phyloP scores from a whole-genome alignment of 2,888 invertebrate species.

The Plutella xylostella region DNA sequence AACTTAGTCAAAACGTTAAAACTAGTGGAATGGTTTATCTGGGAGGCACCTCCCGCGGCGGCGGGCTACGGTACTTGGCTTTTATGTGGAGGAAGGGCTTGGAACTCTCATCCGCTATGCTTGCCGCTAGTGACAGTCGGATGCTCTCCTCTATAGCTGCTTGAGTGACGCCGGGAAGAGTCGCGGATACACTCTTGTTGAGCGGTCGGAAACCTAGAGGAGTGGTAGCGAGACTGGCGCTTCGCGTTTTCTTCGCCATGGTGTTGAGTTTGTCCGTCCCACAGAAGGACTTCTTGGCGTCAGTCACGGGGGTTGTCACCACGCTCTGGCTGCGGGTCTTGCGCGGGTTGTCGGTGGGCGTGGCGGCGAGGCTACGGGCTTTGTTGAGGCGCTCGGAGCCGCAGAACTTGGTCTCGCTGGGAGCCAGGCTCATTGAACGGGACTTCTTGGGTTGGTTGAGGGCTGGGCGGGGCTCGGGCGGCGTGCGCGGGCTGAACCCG shows the following conservation, averaged over 20 bases:
- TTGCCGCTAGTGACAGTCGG: constrained; percentile 49
- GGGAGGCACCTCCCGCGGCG: constrained; percentile 72
- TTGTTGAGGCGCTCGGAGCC: constrained; percentile 43
- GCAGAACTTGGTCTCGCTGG: constrained; percentile 37
- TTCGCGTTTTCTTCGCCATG: constrained; percentile 49
- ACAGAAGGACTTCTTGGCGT: constrained; percentile 33
- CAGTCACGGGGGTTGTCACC: constrained; percentile 44
- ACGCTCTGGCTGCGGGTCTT: constrained; percentile 52
- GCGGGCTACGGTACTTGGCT: constrained; percentile 79
- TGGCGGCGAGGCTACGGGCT: constrained; percentile 32
- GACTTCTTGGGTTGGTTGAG: constrained; percentile 48
- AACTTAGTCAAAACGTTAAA: constrained; percentile 27
- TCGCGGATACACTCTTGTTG: constrained; percentile 35
- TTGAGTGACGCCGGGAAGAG: constrained; percentile 42
- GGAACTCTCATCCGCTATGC: constrained; percentile 40
- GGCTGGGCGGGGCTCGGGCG: constrained; percentile 41
- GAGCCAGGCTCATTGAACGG: constrained; percentile 52
- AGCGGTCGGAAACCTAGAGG: constrained; percentile 33
- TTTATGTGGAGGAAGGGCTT: constrained; percentile 76
- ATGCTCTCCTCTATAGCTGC: constrained; percentile 63
- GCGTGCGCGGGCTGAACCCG: constrained; percentile 45
- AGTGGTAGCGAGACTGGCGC: constrained; percentile 47
- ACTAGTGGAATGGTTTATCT: constrained; percentile 62
- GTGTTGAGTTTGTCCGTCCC: constrained; percentile 26
- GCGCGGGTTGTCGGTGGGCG: constrained; percentile 30